Conservation (phyloP, 1,140 invertebrate species). For the Drosophila sechellia region DNA sequence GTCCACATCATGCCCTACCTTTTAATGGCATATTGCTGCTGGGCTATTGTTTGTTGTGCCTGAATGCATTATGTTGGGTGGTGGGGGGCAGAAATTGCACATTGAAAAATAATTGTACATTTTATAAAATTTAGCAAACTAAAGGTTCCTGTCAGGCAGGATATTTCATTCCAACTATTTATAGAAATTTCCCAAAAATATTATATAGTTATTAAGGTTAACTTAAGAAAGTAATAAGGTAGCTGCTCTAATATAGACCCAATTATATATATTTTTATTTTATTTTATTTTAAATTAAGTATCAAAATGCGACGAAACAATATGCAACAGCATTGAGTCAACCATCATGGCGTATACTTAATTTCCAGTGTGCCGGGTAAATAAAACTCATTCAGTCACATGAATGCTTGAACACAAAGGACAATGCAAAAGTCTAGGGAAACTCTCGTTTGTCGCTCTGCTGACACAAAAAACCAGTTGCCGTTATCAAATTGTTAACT, state of each 20-base stretch:
- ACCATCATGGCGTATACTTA: slow-evolving; percentile 23
- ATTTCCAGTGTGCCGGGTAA: slow-evolving; percentile 23
- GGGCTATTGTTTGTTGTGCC: slow-evolving; percentile 46
- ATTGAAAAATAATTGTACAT: background rate
- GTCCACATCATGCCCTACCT: slow-evolving; percentile 23
- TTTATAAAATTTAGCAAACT: background rate
- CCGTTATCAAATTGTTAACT: slow-evolving; percentile 76
- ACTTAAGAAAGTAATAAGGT: too few species aligned
- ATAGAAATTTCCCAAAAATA: too few species aligned
- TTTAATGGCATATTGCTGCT: slow-evolving; percentile 45
- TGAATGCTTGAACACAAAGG: slow-evolving; percentile 9
- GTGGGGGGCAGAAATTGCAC: slow-evolving; percentile 9
- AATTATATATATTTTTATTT: too few species aligned
- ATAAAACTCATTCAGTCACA: slow-evolving; percentile 2
- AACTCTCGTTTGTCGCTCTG: slow-evolving; percentile 32
- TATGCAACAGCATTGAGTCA: too few species aligned
- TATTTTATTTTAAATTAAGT: too few species aligned
- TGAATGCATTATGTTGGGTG: slow-evolving; percentile 34
- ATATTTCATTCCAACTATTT: too few species aligned
- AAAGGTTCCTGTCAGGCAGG: too few species aligned
- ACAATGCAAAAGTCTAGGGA: slow-evolving; percentile 40
- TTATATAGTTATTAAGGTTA: too few species aligned
- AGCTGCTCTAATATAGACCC: too few species aligned
- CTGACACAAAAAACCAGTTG: slow-evolving; percentile 54
- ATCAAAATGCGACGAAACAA: too few species aligned